Conservation (phyloP, 2,113 vertebrate species). For the Lophochroa leadbeateri region DNA sequence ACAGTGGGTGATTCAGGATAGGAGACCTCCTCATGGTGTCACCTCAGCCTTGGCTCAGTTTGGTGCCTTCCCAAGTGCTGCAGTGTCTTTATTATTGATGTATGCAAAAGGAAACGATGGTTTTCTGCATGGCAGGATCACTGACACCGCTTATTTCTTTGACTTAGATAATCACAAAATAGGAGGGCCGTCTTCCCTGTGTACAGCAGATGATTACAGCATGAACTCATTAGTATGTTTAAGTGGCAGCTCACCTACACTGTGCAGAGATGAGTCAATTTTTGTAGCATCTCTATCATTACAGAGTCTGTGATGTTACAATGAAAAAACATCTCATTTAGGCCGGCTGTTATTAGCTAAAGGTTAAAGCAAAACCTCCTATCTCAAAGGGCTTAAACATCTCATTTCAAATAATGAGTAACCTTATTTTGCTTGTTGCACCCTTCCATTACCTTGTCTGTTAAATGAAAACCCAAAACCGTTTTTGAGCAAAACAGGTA, state of each 20-base stretch:
- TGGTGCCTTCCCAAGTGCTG: background rate
- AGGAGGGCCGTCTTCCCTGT: background rate
- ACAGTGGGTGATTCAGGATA: background rate
- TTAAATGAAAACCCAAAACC: background rate
- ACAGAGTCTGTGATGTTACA: background rate
- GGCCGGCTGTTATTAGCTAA: background rate
- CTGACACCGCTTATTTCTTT: background rate
- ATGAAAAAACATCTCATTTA: background rate
- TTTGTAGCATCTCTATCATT: background rate
- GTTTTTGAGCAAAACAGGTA: background rate
- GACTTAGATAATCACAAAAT: background rate
- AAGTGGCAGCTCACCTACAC: background rate
- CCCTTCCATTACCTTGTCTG: background rate
- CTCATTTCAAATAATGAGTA: background rate
- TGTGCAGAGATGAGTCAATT: background rate
- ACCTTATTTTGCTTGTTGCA: background rate
- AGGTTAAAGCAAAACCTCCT: background rate
- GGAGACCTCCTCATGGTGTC: rapidly evolving
- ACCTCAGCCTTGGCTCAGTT: background rate
- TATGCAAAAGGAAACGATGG: background rate
- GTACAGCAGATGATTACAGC: background rate
- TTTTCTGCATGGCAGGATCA: background rate
- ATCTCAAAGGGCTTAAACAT: background rate
- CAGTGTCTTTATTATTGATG: background rate
- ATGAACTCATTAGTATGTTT: background rate